Percentiles rank a stretch among this genome's conserved stretches.
Evolutionary conservation across 1,140 invertebrate species (phyloP).

Genomic region (Melitaea cinxia): DNA sequence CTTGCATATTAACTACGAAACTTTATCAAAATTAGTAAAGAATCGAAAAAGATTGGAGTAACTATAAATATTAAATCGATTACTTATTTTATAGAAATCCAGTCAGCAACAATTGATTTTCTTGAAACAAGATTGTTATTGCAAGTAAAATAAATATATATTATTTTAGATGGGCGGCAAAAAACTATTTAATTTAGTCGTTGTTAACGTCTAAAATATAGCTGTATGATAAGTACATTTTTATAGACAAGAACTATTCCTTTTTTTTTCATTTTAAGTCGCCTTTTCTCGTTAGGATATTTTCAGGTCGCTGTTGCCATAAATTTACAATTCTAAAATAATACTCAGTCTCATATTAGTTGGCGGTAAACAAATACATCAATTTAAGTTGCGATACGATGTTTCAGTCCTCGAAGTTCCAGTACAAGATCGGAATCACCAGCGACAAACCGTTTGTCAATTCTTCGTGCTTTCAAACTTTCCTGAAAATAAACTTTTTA

Average conservation of each 20-base stretch:
- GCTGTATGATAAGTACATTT: constrained; percentile 1
- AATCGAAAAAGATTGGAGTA: constrained; percentile 59
- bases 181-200: constrained; percentile 5
- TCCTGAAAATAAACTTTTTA: constrained; percentile 51
- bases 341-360: constrained; percentile 79
- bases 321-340: constrained; percentile 72
- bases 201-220: constrained; percentile 5
- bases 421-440: constrained; percentile 82
- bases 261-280: constrained; percentile 67
- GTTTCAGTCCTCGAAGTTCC: constrained; percentile 83
- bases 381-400: constrained; percentile 78
- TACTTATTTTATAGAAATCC: constrained; percentile 22
- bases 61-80: constrained; percentile 34
- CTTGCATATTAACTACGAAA: constrained; percentile 26
- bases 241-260: constrained; percentile 21
- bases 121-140: constrained; percentile 8
- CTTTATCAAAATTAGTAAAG: constrained; percentile 60
- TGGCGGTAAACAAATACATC: constrained; percentile 61
- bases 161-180: constrained; percentile 3
- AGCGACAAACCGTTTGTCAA: constrained; percentile 83
- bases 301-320: constrained; percentile 57
- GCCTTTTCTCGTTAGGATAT: constrained; percentile 44
- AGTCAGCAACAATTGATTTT: constrained; percentile 10
- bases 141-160: constrained; percentile 9
- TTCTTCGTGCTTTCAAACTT: constrained; percentile 59